These are phyloP conservation scores for Vanessa cardui DNA, from an alignment of 2,888 invertebrate genomes.

Conservation along the genomic window DNA sequence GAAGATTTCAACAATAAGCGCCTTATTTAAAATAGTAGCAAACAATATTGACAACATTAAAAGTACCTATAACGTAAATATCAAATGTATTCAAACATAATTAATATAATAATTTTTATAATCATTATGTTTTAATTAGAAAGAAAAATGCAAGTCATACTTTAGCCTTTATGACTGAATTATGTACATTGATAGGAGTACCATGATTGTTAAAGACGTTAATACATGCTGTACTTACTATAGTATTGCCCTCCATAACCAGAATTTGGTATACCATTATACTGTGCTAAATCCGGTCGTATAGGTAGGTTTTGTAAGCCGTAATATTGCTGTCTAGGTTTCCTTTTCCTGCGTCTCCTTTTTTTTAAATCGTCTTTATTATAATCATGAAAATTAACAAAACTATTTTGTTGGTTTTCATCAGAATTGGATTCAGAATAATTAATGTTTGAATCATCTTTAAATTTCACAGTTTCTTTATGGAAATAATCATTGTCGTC, in stretches of 20 bases:
- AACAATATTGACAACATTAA: neutral
- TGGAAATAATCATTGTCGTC: neutral
- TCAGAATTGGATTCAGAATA: neutral
- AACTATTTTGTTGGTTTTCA: neutral
- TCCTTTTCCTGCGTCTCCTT: constrained; percentile 49
- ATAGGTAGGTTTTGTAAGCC: constrained; percentile 39
- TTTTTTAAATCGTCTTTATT: constrained; percentile 35
- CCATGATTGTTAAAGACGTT: too few species aligned
- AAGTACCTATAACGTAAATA: neutral
- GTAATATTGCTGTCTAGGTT: constrained; percentile 43
- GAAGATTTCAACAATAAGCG: neutral
- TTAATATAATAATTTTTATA: too few species aligned
- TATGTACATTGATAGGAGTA: too few species aligned
- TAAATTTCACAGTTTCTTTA: constrained; percentile 8
- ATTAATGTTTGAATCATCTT: constrained; percentile 5
- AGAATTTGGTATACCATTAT: constrained; percentile 12
- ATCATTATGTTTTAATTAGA: too few species aligned
- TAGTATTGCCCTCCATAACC: constrained; percentile 41
- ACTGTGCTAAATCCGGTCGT: constrained; percentile 14
- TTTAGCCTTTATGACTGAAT: too few species aligned
- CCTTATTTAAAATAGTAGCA: neutral
- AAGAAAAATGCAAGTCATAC: too few species aligned
- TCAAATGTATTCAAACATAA: too few species aligned
- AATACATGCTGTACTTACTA: constrained; percentile 38
- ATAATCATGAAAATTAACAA: constrained; percentile 37